Base-by-base conservation (phyloP, 92 coral and sea anemone genomes). In the Epizoanthus fatuus region DNA sequence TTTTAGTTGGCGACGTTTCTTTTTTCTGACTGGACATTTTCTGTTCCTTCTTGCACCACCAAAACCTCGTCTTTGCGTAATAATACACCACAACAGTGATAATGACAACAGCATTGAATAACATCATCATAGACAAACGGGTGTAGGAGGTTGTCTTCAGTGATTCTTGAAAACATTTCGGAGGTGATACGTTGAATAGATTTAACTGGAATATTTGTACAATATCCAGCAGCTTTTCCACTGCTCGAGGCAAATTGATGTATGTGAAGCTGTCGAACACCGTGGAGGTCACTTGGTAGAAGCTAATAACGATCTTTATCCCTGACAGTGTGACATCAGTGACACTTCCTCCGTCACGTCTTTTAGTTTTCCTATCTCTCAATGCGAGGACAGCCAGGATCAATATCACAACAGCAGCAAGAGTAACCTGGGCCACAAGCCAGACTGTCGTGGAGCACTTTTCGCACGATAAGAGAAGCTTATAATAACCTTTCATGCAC, bases 241-340 rank as follows among this genome's bases (percentile, higher is more conserved):
- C 25, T 4, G 80, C 90, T 19, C 68, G 37, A 5, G 93, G 93
- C 93, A 91, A 90, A 10, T 37, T 84, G 6, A 90, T 88, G 63
- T 86, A 90, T 14, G 93, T 86, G 60, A 91, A 90, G 13, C 87
- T 57, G 83, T 90, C 88, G 53, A 90, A 81, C 20, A 91, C 86
- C 15, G 75, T 83, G 12, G 25, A 22, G 25, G 25, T 22, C 25
- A 22, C 25, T 22, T 22, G 25, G 25, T 22, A 22, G 25, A 22
- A 90, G 29, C 86, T 72, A 9, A 90, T 86, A 12, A 86, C 64
- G 15, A 90, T 90, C 71, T 90, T 90, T n/a, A 86, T 74, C 19
- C 91, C 67, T 38, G 93, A 91, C 12, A 90, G 76, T 13, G 81
- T 45, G 45, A 86, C 59, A 64, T 86, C 91, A 17, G 91, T 86